Evolutionary conservation across 2,113 vertebrate genomes (phyloP), one percentile per base, ranked within the genome.

Genomic region (Etheostoma cragini): DNA sequence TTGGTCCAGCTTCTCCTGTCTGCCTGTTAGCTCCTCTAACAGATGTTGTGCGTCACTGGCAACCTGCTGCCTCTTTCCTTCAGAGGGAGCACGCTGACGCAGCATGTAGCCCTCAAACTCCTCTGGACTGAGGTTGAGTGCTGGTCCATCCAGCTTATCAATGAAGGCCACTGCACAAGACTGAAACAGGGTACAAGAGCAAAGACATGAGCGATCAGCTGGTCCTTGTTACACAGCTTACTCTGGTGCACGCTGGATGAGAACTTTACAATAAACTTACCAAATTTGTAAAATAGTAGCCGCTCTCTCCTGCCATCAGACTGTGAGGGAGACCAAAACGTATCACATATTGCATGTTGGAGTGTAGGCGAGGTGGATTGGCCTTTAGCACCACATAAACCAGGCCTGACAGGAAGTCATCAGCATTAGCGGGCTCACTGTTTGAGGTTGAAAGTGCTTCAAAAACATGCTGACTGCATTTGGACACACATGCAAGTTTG

Each of bases 231-330:
- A 26, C 42, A 80, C 2, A 73, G 11, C 24, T 21, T 12, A 6
- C 13, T 50, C 21, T 58, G 22, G 50, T 16, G 22, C 16, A 22
- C 30, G 17, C 35, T 8, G 19, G 13, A 54, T 30, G 14, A 35
- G 21, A 49, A 45, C 26, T 53, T 24, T 57, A 10, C 14, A 24
- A 22, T 21, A 11, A 46, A 90, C 91, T 85, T 50, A 96, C 96
- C 93, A 96, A 76, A 87, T 95, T 96, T 16, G 96, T 96, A 74
- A 96, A 96, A 85, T 95, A 96, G 90, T 96, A 96, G 26, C 95
- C 96, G 0, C 90, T 94, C 88, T 96, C 95, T 58, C 96, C 96
- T 1, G 94, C 94, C 93, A 95, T 95, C 60, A 96, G 91, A 61
- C 95, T 95, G 88, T 95, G 94, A 3, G 96, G 95, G 64, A 96